Evolutionary conservation across 2,888 invertebrate species (phyloP).

Genomic region (Monoplex corrugatus): DNA sequence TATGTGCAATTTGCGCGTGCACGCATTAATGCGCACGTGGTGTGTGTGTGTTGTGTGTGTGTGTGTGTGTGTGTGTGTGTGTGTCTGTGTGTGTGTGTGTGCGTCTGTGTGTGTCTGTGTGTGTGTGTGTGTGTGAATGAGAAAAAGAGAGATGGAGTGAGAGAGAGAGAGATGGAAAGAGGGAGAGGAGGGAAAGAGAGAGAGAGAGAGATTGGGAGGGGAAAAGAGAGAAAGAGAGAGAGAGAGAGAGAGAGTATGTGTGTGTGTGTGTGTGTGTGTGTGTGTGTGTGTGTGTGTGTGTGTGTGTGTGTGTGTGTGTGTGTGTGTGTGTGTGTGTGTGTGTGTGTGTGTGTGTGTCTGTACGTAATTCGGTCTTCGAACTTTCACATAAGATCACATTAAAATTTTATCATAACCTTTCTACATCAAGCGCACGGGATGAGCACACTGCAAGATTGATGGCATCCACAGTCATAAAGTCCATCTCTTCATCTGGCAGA

Average conservation of each 20-base stretch:
- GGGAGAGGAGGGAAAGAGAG: background rate
- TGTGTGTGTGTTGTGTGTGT: background rate
- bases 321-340: conserved; percentile 12
- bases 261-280: background rate
- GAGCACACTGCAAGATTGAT: background rate
- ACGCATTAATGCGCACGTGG: background rate
- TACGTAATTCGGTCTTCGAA: background rate
- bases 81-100: background rate
- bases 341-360: background rate
- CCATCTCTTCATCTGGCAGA: background rate
- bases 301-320: conserved; percentile 17
- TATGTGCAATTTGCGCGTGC: background rate
- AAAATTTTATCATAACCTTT: background rate
- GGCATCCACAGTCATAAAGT: background rate
- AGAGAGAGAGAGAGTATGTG: background rate
- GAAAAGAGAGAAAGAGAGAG: background rate
- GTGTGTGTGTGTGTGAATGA: background rate
- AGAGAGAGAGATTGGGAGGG: background rate
- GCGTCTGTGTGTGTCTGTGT: background rate
- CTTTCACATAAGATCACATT: background rate
- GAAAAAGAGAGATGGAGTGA: no score
- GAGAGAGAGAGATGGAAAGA: no score
- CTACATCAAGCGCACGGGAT: background rate
- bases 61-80: background rate
- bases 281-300: background rate